These are phyloP conservation scores for Tricholauxania praeusta DNA, from an alignment of 2,888 invertebrate species.

Conservation along the genomic window DNA sequence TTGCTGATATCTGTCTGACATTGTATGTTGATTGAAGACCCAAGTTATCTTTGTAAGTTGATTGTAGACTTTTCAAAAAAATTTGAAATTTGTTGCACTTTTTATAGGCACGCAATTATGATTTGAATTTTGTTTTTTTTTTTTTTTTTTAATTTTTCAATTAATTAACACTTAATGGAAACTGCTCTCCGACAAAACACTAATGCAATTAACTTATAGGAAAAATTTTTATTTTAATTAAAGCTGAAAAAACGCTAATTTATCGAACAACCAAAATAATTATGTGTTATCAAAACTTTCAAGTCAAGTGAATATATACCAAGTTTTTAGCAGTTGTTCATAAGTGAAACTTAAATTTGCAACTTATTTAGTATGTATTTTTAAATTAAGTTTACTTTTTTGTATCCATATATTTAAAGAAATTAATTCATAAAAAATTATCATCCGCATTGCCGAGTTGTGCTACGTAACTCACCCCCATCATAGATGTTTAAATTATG, in stretches of 20 bases:
- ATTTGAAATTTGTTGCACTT: not conserved
- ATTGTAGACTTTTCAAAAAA: slow-evolving; percentile 30
- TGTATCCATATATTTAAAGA: slow-evolving; percentile 16
- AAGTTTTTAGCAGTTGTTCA: too few species aligned
- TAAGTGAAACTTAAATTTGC: slow-evolving; percentile 10
- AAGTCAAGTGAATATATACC: too few species aligned
- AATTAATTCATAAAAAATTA: slow-evolving; percentile 68
- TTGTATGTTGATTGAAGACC: slow-evolving; percentile 53
- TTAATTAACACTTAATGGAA: slow-evolving; percentile 9
- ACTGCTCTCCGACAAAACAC: not conserved
- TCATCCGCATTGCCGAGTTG: slow-evolving; percentile 86
- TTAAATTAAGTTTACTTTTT: slow-evolving; percentile 33
- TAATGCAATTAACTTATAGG: not conserved
- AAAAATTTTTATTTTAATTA: slow-evolving; percentile 16
- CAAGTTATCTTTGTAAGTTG: not conserved
- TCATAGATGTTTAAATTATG: slow-evolving; percentile 83
- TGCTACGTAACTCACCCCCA: slow-evolving; percentile 79
- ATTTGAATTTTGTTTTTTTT: slow-evolving; percentile 17
- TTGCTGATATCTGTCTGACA: too few species aligned
- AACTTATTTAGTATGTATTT: slow-evolving; percentile 24
- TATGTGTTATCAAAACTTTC: not conserved
- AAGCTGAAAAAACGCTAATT: slow-evolving; percentile 9
- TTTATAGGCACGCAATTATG: slow-evolving; percentile 26
- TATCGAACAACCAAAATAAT: not conserved
- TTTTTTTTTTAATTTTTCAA: slow-evolving; percentile 22